Base-by-base conservation (phyloP, 2,113 vertebrate genomes). In the Prolemur simus region DNA sequence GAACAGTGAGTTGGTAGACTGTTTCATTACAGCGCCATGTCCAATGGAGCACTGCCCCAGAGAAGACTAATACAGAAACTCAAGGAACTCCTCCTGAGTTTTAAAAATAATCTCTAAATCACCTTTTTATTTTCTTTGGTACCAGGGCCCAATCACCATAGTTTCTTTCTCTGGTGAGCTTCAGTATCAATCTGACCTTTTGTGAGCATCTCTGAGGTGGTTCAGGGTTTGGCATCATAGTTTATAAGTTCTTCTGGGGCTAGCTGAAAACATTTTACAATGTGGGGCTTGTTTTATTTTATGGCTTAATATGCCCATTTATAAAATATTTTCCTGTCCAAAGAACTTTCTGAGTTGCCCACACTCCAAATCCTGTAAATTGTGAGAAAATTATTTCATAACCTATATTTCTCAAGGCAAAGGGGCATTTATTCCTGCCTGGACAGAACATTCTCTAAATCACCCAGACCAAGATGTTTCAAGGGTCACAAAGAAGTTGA, bases 321-420 rank as follows among this genome's bases (percentile, higher is more conserved):
- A 37, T 82, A 42, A 73, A 76, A 69, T 49, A 47, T 39, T n/a
- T 20, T 86, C 37, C 34, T 83, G 73, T 94, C 87, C 90, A 88
- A 95, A 85, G 66, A 90, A 71, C 39, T 87, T 83, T 86, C 87
- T 39, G 47, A 82, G 56, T 47, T 87, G 25, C 23, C 56, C 47
- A 39, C 27, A 54, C 37, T 68, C 47, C 27, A 91, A 45, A 49
- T 77, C 69, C 47, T 71, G 12, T 54, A 34, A 71, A 89, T 73
- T 76, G 27, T 82, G 73, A 89, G 94, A 87, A 97, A 97, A 92
- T 29, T 27, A 87, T 47, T 87, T 6, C 29, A 87, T 52, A 92
- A 82, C 37, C 21, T 85, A 34, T 93, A 42, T 96, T 95, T 98
- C 95, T 76, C 64, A 92, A 80, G 49, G 56, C 56, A 94, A 96